Conservation (phyloP, 2,113 vertebrate species). For the Lepidothrix coronata region DNA sequence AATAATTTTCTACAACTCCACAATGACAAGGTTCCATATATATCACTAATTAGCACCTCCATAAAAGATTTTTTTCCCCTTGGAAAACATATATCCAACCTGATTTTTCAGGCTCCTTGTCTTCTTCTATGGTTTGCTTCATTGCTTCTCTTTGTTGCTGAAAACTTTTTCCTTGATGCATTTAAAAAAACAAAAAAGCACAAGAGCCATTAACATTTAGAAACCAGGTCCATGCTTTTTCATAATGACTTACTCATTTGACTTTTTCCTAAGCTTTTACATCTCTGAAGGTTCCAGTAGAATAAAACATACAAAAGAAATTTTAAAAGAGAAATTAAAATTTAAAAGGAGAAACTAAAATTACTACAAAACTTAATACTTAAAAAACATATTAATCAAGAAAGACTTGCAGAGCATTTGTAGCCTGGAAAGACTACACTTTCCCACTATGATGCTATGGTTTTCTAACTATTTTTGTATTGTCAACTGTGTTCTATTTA, state of each 20-base stretch:
- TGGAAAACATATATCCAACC: slow-evolving; percentile 69
- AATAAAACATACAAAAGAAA: not conserved
- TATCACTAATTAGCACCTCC: not conserved
- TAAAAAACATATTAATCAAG: not conserved
- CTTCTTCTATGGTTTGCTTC: slow-evolving; percentile 92
- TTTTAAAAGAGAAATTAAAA: not conserved
- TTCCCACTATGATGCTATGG: not conserved
- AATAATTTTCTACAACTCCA: not conserved
- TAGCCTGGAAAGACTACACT: not conserved
- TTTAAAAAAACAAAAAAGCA: not conserved
- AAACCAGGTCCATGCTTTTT: not conserved
- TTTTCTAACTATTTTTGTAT: not conserved
- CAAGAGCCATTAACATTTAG: slow-evolving; percentile 10
- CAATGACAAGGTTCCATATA: not conserved
- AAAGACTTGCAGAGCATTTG: not conserved
- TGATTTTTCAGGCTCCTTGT: slow-evolving; percentile 89
- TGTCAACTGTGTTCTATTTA: not conserved
- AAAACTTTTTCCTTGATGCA: slow-evolving; percentile 88
- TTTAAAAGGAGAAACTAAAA: not conserved
- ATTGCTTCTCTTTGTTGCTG: slow-evolving; percentile 96
- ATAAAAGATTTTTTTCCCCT: not conserved
- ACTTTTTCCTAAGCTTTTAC: not conserved
- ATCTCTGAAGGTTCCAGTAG: not conserved
- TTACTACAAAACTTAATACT: not conserved
- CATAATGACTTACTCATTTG: not conserved